These are phyloP conservation scores for Chloropsis cyanopogon DNA, from an alignment of 2,113 vertebrate genomes.

Conservation along the genomic window DNA sequence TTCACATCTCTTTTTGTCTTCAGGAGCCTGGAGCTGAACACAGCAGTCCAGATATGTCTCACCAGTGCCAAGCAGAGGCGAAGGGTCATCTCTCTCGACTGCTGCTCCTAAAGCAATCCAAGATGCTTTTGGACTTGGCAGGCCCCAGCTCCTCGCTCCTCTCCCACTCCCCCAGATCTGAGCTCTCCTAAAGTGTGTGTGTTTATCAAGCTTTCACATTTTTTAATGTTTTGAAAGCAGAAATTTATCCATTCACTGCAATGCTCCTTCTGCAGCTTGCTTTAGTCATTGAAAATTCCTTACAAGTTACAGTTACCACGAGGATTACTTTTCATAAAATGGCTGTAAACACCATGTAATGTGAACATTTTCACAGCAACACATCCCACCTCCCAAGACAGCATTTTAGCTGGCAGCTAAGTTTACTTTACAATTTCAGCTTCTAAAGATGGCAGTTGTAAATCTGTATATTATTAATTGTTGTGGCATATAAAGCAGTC, in stretches of 20 bases:
- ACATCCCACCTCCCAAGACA: neutral
- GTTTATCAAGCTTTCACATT: neutral
- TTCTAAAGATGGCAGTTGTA: neutral
- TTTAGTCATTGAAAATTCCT: neutral
- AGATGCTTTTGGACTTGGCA: neutral
- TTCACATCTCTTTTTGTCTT: neutral
- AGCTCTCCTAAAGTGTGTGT: neutral
- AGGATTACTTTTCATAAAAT: neutral
- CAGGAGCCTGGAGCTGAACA: neutral
- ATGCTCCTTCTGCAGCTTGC: neutral
- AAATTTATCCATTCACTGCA: neutral
- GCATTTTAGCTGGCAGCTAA: neutral
- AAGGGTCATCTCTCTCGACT: neutral
- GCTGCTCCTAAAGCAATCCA: neutral
- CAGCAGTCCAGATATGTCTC: neutral
- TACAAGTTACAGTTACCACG: neutral
- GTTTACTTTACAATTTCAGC: neutral
- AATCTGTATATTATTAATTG: neutral
- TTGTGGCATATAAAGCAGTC: neutral
- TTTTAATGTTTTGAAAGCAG: neutral
- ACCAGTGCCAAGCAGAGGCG: neutral
- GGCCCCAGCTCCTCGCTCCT: accelerated
- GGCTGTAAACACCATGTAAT: neutral
- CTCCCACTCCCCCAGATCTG: neutral
- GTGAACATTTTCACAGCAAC: neutral